Conservation (phyloP, 2,113 vertebrate species). For the Oplegnathus fasciatus region DNA sequence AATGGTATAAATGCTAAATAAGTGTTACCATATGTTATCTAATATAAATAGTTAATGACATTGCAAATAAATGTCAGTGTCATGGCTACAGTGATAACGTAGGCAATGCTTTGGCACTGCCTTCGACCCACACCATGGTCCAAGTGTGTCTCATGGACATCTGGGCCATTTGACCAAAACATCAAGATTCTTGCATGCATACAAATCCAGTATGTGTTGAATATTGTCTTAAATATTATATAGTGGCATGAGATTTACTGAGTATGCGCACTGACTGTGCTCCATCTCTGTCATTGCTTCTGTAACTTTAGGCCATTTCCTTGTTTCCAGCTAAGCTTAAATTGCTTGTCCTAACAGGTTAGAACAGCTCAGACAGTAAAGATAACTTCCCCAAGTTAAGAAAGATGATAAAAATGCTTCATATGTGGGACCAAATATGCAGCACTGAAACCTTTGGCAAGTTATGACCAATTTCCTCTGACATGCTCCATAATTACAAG, state of each 20-base stretch:
- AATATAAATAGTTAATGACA: no score
- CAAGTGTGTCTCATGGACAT: no score
- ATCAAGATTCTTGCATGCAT: neutral
- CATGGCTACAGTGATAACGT: neutral
- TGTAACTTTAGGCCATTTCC: neutral
- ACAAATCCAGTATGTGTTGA: neutral
- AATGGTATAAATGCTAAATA: no score
- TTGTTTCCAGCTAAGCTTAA: neutral
- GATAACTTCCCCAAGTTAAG: neutral
- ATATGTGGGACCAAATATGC: neutral
- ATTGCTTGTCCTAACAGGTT: neutral
- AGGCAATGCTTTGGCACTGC: no score
- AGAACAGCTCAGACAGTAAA: no score
- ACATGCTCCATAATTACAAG: neutral
- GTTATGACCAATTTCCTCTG: neutral
- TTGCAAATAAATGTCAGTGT: neutral
- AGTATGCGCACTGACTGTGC: neutral
- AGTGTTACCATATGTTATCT: no score
- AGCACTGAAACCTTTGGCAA: neutral
- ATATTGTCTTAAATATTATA: neutral
- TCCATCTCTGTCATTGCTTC: neutral
- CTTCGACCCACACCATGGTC: no score
- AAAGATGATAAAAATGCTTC: neutral
- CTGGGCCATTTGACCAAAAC: no score
- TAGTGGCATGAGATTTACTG: neutral